Conservation (phyloP, 2,797 vertebrate species). For the Chelon labrosus region DNA sequence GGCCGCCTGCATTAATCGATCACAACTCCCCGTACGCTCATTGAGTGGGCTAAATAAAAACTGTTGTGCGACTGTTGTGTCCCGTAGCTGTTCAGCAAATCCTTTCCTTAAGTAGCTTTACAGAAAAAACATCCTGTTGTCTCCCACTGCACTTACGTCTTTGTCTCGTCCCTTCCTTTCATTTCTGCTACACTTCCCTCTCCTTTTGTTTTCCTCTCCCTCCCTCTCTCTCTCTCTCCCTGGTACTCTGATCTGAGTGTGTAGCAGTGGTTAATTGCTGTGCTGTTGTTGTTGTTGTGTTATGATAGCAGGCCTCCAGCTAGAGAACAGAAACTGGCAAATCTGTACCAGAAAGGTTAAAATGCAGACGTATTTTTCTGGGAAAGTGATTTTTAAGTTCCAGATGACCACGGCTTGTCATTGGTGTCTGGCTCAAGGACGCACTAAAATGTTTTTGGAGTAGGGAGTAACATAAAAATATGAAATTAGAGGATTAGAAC, state of each 20-base stretch:
- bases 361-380: slow-evolving; percentile 40
- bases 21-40: slow-evolving; percentile 43
- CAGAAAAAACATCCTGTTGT: slow-evolving; percentile 46
- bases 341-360: slow-evolving; percentile 32
- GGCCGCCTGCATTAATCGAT: slow-evolving; percentile 66
- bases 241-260: slow-evolving; percentile 41
- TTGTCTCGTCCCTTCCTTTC: slow-evolving; percentile 17
- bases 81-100: slow-evolving; percentile 46
- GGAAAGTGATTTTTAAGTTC: slow-evolving; percentile 51
- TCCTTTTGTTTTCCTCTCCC: slow-evolving; percentile 31
- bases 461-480: slow-evolving; percentile 10
- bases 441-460: neutral
- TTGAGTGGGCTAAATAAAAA: slow-evolving; percentile 61
- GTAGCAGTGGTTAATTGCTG: slow-evolving; percentile 56
- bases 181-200: slow-evolving; percentile 21
- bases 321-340: slow-evolving; percentile 35
- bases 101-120: slow-evolving; percentile 42
- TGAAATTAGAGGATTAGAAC: neutral
- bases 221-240: slow-evolving; percentile 6
- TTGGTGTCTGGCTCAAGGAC: slow-evolving; percentile 56
- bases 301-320: slow-evolving; percentile 45
- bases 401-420: neutral
- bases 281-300: slow-evolving; percentile 36
- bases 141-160: slow-evolving; percentile 13
- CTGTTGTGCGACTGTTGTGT: slow-evolving; percentile 35